These are phyloP conservation scores for Prunella himalayana DNA, from an alignment of 2,113 vertebrate genomes.

Conservation along the genomic window DNA sequence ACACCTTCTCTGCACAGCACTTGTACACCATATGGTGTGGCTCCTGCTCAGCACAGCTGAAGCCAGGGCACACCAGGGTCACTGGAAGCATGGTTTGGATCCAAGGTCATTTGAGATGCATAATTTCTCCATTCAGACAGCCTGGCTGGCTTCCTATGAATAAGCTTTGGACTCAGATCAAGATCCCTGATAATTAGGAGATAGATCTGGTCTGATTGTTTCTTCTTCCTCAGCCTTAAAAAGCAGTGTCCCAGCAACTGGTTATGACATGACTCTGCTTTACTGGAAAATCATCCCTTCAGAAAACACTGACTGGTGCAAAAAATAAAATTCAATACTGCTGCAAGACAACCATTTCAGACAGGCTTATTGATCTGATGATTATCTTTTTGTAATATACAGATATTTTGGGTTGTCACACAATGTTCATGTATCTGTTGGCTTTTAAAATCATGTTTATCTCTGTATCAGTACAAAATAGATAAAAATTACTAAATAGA, in stretches of 20 bases:
- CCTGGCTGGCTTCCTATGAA: neutral
- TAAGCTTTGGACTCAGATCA: neutral
- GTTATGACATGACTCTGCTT: neutral
- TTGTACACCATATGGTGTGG: neutral
- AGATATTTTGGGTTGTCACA: neutral
- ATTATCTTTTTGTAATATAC: slow-evolving; percentile 1
- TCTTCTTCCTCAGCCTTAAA: neutral
- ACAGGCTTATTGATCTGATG: neutral
- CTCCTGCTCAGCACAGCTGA: neutral
- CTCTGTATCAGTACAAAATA: neutral
- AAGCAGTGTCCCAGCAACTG: neutral
- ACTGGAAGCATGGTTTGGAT: neutral
- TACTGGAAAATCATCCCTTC: neutral
- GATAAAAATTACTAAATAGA: neutral
- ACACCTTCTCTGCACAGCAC: neutral
- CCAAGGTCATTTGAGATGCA: neutral
- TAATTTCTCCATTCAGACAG: neutral
- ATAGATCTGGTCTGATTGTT: neutral
- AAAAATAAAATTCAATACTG: neutral
- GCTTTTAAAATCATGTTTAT: neutral
- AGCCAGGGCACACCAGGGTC: neutral
- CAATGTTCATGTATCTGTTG: neutral
- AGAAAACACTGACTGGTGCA: neutral
- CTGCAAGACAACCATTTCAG: neutral
- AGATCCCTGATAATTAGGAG: neutral